Evolutionary conservation across 2,888 invertebrate genomes (phyloP), one percentile per base, ranked within the genome.

Genomic region (Neoaliturus tenellus): DNA sequence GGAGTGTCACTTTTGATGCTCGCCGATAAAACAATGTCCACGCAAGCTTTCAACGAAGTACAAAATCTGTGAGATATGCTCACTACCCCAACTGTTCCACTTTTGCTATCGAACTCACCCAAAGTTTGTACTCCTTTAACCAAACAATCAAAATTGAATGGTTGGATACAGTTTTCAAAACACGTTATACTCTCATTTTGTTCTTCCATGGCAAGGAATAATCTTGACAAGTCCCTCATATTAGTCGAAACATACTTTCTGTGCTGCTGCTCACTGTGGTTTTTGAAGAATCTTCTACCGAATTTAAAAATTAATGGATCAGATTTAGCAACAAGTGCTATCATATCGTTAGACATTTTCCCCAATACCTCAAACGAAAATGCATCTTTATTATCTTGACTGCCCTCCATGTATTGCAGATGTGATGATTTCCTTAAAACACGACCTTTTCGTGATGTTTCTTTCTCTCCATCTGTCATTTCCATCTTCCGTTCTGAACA

Each of bases 181-280:
- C 75, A 75, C 4, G n/a, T 17, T 75, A 75, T 75, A n/a, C 39
- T 8, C 20, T 39, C 41, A 41, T 35, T 23, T 23, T n/a, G 5
- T 41, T 39, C 23, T 23, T 39, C 44, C 33, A 75, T 23, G 35
- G 35, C 75, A 20, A 75, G 20, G 44, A 75, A 44, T 20, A 75
- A 5, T 75, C 41, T 17, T 20, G 39, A 39, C 25, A 75, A 41
- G 25, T 75, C 39, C 39, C 75, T 25, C 41, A 75, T 75, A 39
- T 44, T 75, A 35, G 23, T 23, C 8, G 44, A 75, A 39, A 75
- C 41, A 33, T 75, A 41, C 20, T 20, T 41, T n/a, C 39, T 44
- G 39, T 75, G 75, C n/a, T 75, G 44, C 39, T 75, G 39, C 28
- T 75, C 75, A 39, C 41, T n/a, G 23, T 75, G 75, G 41, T 41